Evolutionary conservation across 2,888 invertebrate species (phyloP).

Genomic region (Steromphala cineraria): DNA sequence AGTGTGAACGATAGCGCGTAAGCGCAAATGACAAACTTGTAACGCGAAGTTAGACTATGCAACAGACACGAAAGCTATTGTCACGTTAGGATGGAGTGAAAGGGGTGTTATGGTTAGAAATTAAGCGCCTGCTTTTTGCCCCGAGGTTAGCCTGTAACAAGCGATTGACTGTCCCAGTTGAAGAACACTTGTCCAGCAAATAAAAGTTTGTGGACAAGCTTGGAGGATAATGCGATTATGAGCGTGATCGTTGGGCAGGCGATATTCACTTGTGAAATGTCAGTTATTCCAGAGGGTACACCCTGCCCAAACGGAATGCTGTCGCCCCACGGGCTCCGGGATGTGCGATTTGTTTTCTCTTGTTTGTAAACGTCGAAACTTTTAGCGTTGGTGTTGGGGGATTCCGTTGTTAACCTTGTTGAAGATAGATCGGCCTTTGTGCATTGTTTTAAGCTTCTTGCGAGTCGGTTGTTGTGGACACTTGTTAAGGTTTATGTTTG

Average conservation of each 20-base stretch:
- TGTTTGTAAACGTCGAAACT: slow-evolving; percentile 10
- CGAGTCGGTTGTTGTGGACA: not conserved
- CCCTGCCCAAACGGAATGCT: not conserved
- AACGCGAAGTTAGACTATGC: too few relatives aligned
- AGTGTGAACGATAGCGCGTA: too few relatives aligned
- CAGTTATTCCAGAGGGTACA: slow-evolving; percentile 20
- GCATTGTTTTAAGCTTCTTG: slow-evolving; percentile 1
- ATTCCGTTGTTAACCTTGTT: not conserved
- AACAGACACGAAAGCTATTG: too few relatives aligned
- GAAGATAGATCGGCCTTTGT: not conserved
- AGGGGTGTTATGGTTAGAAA: not conserved
- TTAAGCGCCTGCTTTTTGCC: not conserved
- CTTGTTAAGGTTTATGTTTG: not conserved
- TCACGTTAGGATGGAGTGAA: too few relatives aligned
- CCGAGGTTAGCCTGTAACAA: not conserved
- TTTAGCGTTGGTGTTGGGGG: slow-evolving; percentile 13
- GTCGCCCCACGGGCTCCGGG: not conserved
- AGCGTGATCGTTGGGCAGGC: not conserved
- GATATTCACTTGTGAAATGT: slow-evolving; percentile 23
- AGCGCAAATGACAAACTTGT: too few relatives aligned
- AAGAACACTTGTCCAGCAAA: slow-evolving; percentile 15
- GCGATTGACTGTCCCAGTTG: not conserved
- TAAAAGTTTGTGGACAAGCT: slow-evolving; percentile 14
- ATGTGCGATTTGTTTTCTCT: slow-evolving; percentile 8
- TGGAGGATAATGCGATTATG: slow-evolving; percentile 18